Evolutionary conservation across 1,140 invertebrate genomes (phyloP), one percentile per base, ranked within the genome.

Genomic region (Platyura marginata): DNA sequence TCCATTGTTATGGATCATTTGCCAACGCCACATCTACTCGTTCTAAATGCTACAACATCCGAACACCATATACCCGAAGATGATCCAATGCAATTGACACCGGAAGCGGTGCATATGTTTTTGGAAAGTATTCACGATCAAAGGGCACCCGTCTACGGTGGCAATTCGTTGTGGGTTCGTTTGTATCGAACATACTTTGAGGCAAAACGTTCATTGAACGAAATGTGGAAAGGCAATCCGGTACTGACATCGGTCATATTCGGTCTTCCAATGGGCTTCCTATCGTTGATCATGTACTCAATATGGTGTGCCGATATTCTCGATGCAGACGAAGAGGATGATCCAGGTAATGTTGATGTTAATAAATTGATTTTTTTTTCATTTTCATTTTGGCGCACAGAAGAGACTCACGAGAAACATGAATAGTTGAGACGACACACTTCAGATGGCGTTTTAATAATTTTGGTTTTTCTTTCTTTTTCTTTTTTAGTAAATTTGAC

Each of bases 291-390:
- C 53, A 79, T 84, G 54, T 95, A 95, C 56, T 88, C 88, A 2
- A 82, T 90, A 47, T 95, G 86, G 60, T 95, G 89, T 62, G 77
- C 86, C 19, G 89, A 95, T 64, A 88, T 94, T 52, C 68, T 93
- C 49, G 90, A 93, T 59, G 85, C 86, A n/a, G 86, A 90, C 36
- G 81, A 84, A 48, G 71, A 74, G 44, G 29, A 43, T 16, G 59
- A n/a, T n/a, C n/a, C n/a, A n/a, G n/a, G n/a, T n/a, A n/a, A n/a
- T n/a, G n/a, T n/a, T n/a, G n/a, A n/a, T n/a, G n/a, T n/a, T n/a
- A n/a, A n/a, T n/a, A n/a, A n/a, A n/a, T n/a, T n/a, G n/a, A n/a
- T n/a, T n/a, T n/a, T n/a, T n/a, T n/a, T n/a, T n/a, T n/a, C n/a
- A n/a, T n/a, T n/a, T n/a, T n/a, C n/a, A n/a, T n/a, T n/a, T n/a